Conservation (phyloP, 2,797 vertebrate genomes). For the Remorina albescens region DNA sequence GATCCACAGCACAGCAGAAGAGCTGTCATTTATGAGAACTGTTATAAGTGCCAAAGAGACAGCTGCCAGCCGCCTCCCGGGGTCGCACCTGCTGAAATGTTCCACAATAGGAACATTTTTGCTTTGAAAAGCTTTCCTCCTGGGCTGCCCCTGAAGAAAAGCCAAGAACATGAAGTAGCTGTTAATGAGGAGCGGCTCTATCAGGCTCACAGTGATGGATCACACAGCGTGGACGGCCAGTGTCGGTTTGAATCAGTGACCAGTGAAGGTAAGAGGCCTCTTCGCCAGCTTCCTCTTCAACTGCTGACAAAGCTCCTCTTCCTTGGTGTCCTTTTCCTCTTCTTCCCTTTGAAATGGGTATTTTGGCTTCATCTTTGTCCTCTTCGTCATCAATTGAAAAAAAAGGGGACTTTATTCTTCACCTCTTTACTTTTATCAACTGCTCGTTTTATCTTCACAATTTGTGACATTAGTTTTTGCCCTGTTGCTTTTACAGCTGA, state of each 20-base stretch:
- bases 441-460: slow-evolving; percentile 31
- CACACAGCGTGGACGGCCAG: slow-evolving; percentile 7
- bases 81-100: slow-evolving; percentile 22
- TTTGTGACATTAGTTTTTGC: not conserved
- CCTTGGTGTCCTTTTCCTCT: slow-evolving; percentile 25
- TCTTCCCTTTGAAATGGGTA: slow-evolving; percentile 24
- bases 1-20: slow-evolving; percentile 28
- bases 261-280: slow-evolving; percentile 71
- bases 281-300: slow-evolving; percentile 10
- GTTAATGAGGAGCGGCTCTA: slow-evolving; percentile 29
- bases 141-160: slow-evolving; percentile 21
- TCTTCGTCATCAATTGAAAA: slow-evolving; percentile 55
- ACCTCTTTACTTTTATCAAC: slow-evolving; percentile 46
- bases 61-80: slow-evolving; percentile 56
- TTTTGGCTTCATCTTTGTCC: slow-evolving; percentile 19
- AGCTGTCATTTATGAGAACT: slow-evolving; percentile 80
- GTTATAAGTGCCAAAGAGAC: slow-evolving; percentile 73
- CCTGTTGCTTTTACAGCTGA: slow-evolving; percentile 10
- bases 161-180: slow-evolving; percentile 26
- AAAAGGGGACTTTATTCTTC: slow-evolving; percentile 29
- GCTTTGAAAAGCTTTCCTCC: slow-evolving; percentile 8
- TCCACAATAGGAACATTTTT: slow-evolving; percentile 6
- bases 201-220: slow-evolving; percentile 9
- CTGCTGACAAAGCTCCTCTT: slow-evolving; percentile 21
- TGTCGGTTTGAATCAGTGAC: slow-evolving; percentile 24